phyloP scores from a whole-genome alignment of 2,888 invertebrate species.

The Macaria notata region DNA sequence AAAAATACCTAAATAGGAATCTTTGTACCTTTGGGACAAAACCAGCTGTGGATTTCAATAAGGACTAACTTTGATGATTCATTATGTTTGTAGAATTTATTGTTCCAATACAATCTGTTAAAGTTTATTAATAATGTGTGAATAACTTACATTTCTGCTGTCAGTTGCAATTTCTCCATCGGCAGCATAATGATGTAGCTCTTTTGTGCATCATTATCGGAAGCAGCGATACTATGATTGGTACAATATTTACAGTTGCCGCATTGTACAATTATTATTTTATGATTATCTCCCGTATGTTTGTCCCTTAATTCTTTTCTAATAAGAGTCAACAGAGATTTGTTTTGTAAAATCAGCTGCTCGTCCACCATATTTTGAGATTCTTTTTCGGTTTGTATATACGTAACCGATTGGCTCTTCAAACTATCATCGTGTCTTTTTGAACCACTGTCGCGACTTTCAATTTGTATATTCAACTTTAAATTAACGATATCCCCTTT shows the following conservation, averaged over 20 bases:
- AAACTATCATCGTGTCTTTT: constrained; percentile 3
- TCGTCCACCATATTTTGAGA: constrained; percentile 43
- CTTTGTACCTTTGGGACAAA: too few relatives aligned
- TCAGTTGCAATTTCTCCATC: constrained; percentile 21
- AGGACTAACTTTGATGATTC: too few relatives aligned
- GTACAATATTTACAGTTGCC: constrained; percentile 34
- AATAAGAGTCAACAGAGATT: constrained; percentile 35
- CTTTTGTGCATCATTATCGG: constrained; percentile 29
- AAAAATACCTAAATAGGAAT: too few relatives aligned
- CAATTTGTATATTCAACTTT: constrained; percentile 54
- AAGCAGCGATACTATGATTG: constrained; percentile 10
- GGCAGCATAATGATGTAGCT: constrained; percentile 39
- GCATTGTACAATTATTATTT: constrained; percentile 42
- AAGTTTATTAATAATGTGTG: too few relatives aligned
- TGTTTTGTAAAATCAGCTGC: constrained; percentile 31
- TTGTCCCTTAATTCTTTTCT: constrained; percentile 24
- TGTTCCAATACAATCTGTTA: too few relatives aligned
- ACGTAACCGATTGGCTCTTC: constrained; percentile 3
- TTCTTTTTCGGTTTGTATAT: constrained; percentile 35
- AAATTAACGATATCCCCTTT: constrained; percentile 52
- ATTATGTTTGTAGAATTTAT: too few relatives aligned
- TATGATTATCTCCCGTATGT: constrained; percentile 30
- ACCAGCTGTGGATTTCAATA: too few relatives aligned
- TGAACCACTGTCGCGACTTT: constrained; percentile 31
- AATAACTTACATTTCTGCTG: constrained; percentile 14